These are phyloP conservation scores for Falco naumanni DNA, from an alignment of 2,797 vertebrate genomes.

Conservation along the genomic window DNA sequence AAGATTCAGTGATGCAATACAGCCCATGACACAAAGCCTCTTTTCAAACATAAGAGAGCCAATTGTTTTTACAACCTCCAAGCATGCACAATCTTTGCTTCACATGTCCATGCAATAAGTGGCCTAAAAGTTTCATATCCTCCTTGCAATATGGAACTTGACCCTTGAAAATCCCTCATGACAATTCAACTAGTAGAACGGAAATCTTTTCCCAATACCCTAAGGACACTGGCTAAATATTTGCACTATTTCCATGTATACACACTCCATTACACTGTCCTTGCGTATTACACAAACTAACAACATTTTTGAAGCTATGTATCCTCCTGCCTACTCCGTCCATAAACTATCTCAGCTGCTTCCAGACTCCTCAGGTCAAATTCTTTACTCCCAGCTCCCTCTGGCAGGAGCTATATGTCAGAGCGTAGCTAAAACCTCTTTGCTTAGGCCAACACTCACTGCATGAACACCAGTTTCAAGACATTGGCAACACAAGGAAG, in stretches of 20 bases:
- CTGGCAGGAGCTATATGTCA: background rate
- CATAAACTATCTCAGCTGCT: constrained; percentile 31
- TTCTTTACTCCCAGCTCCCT: background rate
- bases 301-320: constrained; percentile 21
- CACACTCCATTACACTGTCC: background rate
- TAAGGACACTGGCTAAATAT: constrained; percentile 55
- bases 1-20: constrained; percentile 55
- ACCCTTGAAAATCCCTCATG: constrained; percentile 66
- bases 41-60: constrained; percentile 66
- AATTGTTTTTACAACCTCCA: constrained; percentile 68
- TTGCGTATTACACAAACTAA: constrained; percentile 23
- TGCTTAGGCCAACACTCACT: background rate
- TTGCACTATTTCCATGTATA: constrained; percentile 51
- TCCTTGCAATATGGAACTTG: constrained; percentile 60
- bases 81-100: constrained; percentile 49
- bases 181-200: constrained; percentile 59
- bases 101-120: constrained; percentile 59
- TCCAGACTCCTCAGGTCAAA: background rate
- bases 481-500: background rate
- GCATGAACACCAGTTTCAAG: background rate
- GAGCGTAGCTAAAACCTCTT: background rate
- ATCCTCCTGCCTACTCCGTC: background rate
- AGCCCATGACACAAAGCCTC: constrained; percentile 55
- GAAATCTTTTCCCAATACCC: constrained; percentile 60
- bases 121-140: constrained; percentile 65